Evolutionary conservation across 2,888 invertebrate species (phyloP).

Genomic region (Malthinus seriepunctatus): DNA sequence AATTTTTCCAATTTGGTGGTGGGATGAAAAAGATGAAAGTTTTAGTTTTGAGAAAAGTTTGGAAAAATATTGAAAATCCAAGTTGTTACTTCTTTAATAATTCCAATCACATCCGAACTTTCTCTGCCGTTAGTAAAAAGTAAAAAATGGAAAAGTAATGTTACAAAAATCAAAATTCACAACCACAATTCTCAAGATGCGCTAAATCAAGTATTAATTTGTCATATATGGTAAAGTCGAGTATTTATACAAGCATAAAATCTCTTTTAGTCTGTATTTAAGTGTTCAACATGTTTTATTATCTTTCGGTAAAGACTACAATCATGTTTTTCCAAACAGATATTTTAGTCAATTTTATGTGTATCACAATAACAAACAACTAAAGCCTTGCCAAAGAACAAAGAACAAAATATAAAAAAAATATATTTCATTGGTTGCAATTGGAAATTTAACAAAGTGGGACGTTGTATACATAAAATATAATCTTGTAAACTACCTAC

Average conservation of each 20-base stretch:
- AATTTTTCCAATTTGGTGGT: too few species aligned
- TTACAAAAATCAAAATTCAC: too few species aligned
- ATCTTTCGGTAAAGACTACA: not conserved
- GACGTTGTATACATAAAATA: conserved; percentile 18
- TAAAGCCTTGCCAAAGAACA: not conserved
- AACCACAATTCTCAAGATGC: too few species aligned
- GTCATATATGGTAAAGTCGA: conserved; percentile 4
- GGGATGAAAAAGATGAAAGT: too few species aligned
- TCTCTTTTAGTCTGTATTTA: not conserved
- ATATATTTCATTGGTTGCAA: not conserved
- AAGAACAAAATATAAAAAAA: not conserved
- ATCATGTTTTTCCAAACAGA: not conserved
- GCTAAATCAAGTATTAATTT: not conserved
- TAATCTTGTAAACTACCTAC: conserved; percentile 17
- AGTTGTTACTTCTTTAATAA: too few species aligned
- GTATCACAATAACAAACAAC: too few species aligned
- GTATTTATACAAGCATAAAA: not conserved
- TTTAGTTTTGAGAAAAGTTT: too few species aligned
- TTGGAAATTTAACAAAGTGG: conserved; percentile 11
- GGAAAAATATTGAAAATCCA: too few species aligned
- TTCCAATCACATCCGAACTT: too few species aligned
- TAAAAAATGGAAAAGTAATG: too few species aligned
- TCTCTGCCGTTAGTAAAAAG: too few species aligned
- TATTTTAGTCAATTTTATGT: not conserved
- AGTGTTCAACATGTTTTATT: not conserved